These are phyloP conservation scores for Idaea straminata DNA, from an alignment of 2,888 invertebrate species.

Conservation along the genomic window DNA sequence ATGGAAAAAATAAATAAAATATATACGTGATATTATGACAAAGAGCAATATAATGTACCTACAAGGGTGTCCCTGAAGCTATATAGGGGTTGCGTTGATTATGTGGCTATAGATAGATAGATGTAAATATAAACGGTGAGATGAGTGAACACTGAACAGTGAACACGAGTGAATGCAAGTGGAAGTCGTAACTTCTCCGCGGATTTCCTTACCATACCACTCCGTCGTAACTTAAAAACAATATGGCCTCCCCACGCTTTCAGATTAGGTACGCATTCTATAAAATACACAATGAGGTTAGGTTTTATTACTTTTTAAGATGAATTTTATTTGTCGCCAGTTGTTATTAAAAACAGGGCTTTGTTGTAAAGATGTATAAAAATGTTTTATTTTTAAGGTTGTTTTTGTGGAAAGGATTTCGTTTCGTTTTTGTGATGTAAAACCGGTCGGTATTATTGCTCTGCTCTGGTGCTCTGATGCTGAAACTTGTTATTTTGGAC, in stretches of 20 bases:
- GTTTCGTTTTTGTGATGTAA: not conserved
- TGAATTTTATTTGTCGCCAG: conserved; percentile 1
- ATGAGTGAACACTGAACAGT: conserved; percentile 17
- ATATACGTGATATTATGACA: not conserved
- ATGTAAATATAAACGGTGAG: not conserved
- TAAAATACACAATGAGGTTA: conserved; percentile 1
- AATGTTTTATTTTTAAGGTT: not conserved
- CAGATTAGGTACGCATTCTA: conserved; percentile 1
- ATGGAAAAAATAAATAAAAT: not conserved
- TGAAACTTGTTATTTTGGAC: not conserved
- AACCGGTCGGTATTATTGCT: not conserved
- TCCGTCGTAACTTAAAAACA: conserved; percentile 69
- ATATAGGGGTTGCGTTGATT: not conserved
- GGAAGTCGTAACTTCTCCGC: conserved; percentile 31
- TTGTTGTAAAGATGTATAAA: not conserved
- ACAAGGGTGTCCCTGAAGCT: not conserved
- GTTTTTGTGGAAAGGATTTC: not conserved
- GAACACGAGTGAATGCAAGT: conserved; percentile 16
- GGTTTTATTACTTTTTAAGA: conserved; percentile 1
- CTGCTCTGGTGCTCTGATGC: not conserved
- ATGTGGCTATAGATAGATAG: not conserved
- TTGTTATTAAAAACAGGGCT: not conserved
- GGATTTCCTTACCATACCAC: conserved; percentile 62
- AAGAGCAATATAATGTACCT: not conserved
- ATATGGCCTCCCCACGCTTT: conserved; percentile 41